Conservation (phyloP, 92 coral and sea anemone genomes). For the Paragorgia papillata region DNA sequence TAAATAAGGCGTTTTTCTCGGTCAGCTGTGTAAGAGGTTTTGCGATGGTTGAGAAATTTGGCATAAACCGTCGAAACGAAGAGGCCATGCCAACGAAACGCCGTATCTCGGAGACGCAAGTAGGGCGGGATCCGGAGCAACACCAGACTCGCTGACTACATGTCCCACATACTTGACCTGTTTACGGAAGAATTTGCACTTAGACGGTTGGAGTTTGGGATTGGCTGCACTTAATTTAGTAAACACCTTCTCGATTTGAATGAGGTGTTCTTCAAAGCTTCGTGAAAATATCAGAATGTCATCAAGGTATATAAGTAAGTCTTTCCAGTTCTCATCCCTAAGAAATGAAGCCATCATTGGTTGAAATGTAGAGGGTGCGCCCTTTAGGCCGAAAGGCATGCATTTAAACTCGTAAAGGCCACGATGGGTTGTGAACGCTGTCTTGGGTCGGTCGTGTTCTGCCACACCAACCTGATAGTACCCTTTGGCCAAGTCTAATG, state of each 20-base stretch:
- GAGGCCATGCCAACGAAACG: too few relatives aligned
- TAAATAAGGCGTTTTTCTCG: too few relatives aligned
- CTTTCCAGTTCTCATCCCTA: constrained; percentile 15
- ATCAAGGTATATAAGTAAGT: constrained; percentile 21
- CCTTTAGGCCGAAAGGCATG: constrained; percentile 20
- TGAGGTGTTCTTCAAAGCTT: constrained; percentile 15
- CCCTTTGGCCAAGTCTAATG: too few relatives aligned
- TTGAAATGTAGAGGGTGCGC: constrained; percentile 30
- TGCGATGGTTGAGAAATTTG: too few relatives aligned
- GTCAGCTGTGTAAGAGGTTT: too few relatives aligned
- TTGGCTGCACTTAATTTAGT: not conserved
- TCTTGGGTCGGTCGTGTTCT: not conserved
- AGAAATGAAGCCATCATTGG: constrained; percentile 21
- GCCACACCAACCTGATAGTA: too few relatives aligned
- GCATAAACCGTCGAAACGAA: too few relatives aligned
- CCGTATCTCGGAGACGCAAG: too few relatives aligned
- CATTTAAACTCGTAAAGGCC: constrained; percentile 25
- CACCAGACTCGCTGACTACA: not conserved
- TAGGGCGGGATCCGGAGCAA: too few relatives aligned
- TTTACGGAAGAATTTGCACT: not conserved
- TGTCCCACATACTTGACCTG: constrained; percentile 24
- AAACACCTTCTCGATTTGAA: constrained; percentile 5
- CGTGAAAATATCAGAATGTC: constrained; percentile 18
- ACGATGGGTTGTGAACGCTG: constrained; percentile 39
- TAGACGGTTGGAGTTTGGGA: not conserved